phyloP scores from a whole-genome alignment of 2,113 vertebrate species.

The Amphiprion ocellaris region DNA sequence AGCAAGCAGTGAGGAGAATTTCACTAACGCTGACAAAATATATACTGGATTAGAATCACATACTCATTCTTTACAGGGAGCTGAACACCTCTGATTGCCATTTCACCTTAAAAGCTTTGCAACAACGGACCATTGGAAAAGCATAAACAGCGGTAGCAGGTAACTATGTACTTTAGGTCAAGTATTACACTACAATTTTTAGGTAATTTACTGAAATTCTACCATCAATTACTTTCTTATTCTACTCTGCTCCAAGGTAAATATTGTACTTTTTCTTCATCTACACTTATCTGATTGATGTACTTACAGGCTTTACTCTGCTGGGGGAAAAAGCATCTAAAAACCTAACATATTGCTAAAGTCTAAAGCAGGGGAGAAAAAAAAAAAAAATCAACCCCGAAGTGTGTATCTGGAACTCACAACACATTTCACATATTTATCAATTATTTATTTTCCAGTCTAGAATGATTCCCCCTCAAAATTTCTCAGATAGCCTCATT shows the following conservation, averaged over 20 bases:
- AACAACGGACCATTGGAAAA: background rate
- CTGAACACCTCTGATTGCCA: background rate
- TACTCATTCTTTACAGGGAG: background rate
- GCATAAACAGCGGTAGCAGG: background rate
- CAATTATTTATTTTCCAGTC: too few species aligned
- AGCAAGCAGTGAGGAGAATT: too few species aligned
- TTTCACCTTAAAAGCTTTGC: slow-evolving; percentile 8
- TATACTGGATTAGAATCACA: too few species aligned
- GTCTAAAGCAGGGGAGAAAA: background rate
- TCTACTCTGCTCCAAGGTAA: background rate
- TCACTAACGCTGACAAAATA: too few species aligned
- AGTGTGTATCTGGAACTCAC: too few species aligned
- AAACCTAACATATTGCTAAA: background rate
- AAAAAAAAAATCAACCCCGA: too few species aligned
- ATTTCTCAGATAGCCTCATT: too few species aligned
- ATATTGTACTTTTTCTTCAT: too few species aligned
- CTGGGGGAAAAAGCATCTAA: background rate
- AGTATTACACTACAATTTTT: background rate
- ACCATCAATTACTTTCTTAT: too few species aligned
- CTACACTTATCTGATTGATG: background rate
- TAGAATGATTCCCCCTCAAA: too few species aligned
- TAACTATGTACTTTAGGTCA: background rate
- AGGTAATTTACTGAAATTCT: slow-evolving; percentile 2
- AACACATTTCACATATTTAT: too few species aligned
- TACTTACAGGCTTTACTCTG: background rate